phyloP scores from a whole-genome alignment of 2,113 vertebrate species.

The Aptenodytes patagonicus region DNA sequence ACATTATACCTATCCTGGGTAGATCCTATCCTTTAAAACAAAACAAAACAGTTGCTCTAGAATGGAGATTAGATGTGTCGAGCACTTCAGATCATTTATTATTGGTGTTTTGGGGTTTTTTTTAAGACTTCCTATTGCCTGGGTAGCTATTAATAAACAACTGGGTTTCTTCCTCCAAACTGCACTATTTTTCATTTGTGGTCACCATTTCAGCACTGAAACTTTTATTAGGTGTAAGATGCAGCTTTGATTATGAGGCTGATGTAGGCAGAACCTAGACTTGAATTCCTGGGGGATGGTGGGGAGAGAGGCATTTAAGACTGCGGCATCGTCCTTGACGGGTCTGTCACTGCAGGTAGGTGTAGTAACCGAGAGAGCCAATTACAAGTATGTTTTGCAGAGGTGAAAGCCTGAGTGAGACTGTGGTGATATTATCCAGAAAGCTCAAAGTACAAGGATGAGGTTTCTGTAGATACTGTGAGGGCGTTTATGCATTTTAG shows the following conservation, averaged over 20 bases:
- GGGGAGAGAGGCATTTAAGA: neutral
- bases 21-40: neutral
- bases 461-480: neutral
- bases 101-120: neutral
- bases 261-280: neutral
- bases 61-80: neutral
- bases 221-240: neutral
- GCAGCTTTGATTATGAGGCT: neutral
- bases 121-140: neutral
- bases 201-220: neutral
- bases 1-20: neutral
- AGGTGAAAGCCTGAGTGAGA: neutral
- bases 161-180: neutral
- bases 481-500: neutral
- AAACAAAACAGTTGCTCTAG: neutral
- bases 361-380: neutral
- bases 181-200: neutral
- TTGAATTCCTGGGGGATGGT: neutral
- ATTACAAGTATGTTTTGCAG: neutral
- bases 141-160: neutral
- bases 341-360: neutral
- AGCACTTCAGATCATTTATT: neutral
- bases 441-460: neutral
- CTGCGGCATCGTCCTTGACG: accelerated
- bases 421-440: neutral